These are phyloP conservation scores for Brachionus rotundiformis DNA, from an alignment of 1,140 invertebrate genomes.

Conservation along the genomic window DNA sequence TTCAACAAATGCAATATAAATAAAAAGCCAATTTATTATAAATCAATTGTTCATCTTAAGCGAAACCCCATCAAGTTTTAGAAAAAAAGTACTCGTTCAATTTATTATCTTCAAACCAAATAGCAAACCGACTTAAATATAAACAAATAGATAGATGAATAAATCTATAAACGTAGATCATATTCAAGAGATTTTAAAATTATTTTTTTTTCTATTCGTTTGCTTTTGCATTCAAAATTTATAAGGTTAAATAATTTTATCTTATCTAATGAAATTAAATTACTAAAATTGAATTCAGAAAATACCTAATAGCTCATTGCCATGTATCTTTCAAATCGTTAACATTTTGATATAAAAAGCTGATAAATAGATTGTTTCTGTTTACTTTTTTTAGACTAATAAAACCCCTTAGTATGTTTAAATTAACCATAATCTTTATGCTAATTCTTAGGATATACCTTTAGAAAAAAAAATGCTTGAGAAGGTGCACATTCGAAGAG, in stretches of 20 bases:
- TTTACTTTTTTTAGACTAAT: conserved; percentile 21
- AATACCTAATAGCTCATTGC: background rate
- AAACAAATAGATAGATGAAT: background rate
- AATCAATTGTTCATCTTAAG: background rate
- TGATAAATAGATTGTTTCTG: conserved; percentile 10
- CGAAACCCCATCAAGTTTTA: background rate
- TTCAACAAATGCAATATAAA: background rate
- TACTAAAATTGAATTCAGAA: background rate
- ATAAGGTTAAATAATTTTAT: conserved; percentile 47
- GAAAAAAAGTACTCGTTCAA: background rate
- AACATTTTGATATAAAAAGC: conserved; percentile 20
- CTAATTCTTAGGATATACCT: background rate
- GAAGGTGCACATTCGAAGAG: conserved; percentile 25
- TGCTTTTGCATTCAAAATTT: background rate
- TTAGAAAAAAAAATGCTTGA: conserved; percentile 17
- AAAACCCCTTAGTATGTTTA: conserved; percentile 13
- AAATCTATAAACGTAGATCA: conserved; percentile 5
- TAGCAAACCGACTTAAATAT: background rate
- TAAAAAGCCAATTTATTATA: background rate
- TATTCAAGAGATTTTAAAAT: background rate
- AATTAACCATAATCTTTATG: background rate
- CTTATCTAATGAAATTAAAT: conserved; percentile 28
- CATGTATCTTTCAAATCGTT: background rate
- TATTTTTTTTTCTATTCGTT: conserved; percentile 30
- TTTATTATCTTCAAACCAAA: conserved; percentile 5